phyloP scores from a whole-genome alignment of 2,888 invertebrate genomes.

The Nemotelus nigrinus region DNA sequence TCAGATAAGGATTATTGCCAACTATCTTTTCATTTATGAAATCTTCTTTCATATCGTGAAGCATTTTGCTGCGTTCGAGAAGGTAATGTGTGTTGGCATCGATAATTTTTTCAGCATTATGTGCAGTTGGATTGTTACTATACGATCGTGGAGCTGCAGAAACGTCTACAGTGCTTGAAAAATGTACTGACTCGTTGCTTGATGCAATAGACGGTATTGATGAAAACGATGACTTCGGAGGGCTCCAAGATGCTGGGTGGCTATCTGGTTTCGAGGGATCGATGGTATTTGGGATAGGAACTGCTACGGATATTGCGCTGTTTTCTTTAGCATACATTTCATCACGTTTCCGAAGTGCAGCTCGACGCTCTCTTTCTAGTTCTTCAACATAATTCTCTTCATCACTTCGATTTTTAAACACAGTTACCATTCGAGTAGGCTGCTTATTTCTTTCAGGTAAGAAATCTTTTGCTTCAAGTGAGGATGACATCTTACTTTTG shows the following conservation, averaged over 20 bases:
- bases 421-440: background rate
- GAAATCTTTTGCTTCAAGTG: background rate
- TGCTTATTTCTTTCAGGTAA: background rate
- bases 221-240: background rate
- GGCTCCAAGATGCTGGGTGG: conserved; percentile 8
- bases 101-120: conserved; percentile 46
- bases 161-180: conserved; percentile 16
- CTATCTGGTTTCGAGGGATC: background rate
- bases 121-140: conserved; percentile 48
- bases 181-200: conserved; percentile 38
- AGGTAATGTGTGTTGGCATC: conserved; percentile 60
- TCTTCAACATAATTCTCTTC: conserved; percentile 57
- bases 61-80: conserved; percentile 61
- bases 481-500: too few relatives aligned
- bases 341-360: conserved; percentile 60
- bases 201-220: conserved; percentile 32
- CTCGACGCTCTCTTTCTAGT: conserved; percentile 60
- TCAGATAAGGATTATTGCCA: conserved; percentile 64
- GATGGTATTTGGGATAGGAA: background rate
- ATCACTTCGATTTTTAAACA: conserved; percentile 1
- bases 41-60: conserved; percentile 63
- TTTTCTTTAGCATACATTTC: conserved; percentile 56
- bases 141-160: conserved; percentile 49
- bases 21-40: conserved; percentile 63
- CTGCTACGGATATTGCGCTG: background rate